phyloP scores from a whole-genome alignment of 2,113 vertebrate genomes.

The Marmota flaviventris region DNA sequence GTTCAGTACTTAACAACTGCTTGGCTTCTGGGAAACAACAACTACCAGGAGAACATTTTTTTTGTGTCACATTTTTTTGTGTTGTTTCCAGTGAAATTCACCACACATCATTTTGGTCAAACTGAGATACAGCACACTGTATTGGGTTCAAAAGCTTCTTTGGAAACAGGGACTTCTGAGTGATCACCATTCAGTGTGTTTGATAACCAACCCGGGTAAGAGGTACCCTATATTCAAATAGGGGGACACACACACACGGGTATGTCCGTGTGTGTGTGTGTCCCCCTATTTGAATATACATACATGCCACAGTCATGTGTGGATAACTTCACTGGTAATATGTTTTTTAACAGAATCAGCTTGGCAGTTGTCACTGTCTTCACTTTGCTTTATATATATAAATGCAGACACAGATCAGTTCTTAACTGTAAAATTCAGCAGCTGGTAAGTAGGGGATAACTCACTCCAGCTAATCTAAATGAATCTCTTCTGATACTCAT shows the following conservation, averaged over 20 bases:
- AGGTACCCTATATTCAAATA: neutral
- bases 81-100: neutral
- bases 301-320: fast-evolving
- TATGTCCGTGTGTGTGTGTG: too few species aligned
- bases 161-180: neutral
- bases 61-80: too few species aligned
- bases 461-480: neutral
- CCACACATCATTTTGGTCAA: neutral
- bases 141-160: neutral
- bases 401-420: neutral
- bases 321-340: fast-evolving
- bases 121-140: neutral
- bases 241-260: too few species aligned
- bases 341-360: neutral
- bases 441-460: neutral
- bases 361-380: neutral
- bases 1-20: neutral
- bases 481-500: neutral
- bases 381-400: neutral
- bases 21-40: neutral
- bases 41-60: neutral
- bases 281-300: too few species aligned
- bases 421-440: slow-evolving; percentile 4
- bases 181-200: neutral
- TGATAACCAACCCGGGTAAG: neutral